Conservation (phyloP, 2,797 vertebrate species). For the Limnodromus scolopaceus region DNA sequence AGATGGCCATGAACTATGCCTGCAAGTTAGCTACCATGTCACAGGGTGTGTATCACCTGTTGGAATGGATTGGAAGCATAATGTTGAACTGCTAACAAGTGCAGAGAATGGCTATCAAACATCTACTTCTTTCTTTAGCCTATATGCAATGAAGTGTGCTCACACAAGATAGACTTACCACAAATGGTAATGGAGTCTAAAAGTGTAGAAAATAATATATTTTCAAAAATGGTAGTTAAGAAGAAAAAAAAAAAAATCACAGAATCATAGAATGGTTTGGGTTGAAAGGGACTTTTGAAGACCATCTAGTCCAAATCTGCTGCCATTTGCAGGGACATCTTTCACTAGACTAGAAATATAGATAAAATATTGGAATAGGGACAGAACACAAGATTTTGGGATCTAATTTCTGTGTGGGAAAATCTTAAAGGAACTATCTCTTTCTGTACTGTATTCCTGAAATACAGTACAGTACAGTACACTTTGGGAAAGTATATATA, state of each 20-base stretch:
- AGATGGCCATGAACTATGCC: not conserved
- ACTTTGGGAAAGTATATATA: not conserved
- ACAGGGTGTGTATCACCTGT: not conserved
- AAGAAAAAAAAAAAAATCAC: not conserved
- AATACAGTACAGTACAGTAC: too few species aligned
- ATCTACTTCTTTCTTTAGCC: not conserved
- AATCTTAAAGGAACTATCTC: not conserved
- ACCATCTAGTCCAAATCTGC: not conserved
- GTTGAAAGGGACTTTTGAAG: not conserved
- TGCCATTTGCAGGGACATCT: not conserved
- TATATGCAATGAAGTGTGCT: not conserved
- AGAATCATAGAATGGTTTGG: not conserved
- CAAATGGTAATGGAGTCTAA: not conserved
- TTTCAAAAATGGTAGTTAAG: not conserved
- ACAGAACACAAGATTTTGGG: not conserved
- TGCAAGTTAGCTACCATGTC: not conserved
- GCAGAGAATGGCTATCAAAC: not conserved
- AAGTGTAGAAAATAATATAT: not conserved
- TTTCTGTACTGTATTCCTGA: not conserved
- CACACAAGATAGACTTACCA: not conserved
- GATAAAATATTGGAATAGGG: not conserved
- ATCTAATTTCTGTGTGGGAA: not conserved
- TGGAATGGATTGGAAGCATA: not conserved
- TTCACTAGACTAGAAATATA: not conserved
- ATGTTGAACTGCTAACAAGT: not conserved